Base-by-base conservation (phyloP, 2,888 invertebrate genomes). In the Rhagium mordax region DNA sequence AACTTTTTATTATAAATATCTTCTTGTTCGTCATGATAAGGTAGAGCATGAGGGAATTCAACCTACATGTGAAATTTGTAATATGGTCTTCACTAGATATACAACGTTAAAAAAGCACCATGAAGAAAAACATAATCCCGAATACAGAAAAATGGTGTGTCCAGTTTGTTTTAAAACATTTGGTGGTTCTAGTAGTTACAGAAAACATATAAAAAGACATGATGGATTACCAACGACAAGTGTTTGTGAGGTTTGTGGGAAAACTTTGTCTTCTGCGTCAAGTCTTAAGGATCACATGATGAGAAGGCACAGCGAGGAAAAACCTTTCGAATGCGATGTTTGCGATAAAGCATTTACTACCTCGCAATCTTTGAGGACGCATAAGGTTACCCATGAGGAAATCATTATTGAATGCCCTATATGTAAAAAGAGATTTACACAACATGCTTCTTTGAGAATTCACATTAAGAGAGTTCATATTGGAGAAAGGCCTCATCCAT, bases 371-470 rank as follows among this genome's bases (percentile, higher is more conserved):
- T 77, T 91, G 60, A 88, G 87, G 33, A 86, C 88, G 0, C 91
- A 91, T 65, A 89, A 89, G 84, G 89, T 90, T 0, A 88, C 87
- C 0, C 91, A 91, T 68, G 90, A 90, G 6, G 87, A 89, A 0
- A 86, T 90, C 53, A 91, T 91, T 0, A 90, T 88, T 57, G 87
- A 88, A 15, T 91, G 91, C 74, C 87, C 89, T 3, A 86, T 88
- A 66, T 91, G 91, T 72, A 89, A 89, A 51, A 91, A 91, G 78
- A 82, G 89, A 27, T 81, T 78, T 64, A 80, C 78, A 6, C 80
- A 81, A 51, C 78, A 78, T 29, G 72, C 72, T 7, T 66, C 77
- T 2, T 53, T 81, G 41, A 73, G 70, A n/a, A 74, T 75, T 5
- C 81, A 81, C 55, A 89, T 89, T 2, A 66, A 70, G 53, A 74